A percentile compares a stretch with the other conserved stretches of the same genome.
Evolutionary conservation across 2,113 vertebrate species (phyloP).

Genomic region (Polyodon spathula): DNA sequence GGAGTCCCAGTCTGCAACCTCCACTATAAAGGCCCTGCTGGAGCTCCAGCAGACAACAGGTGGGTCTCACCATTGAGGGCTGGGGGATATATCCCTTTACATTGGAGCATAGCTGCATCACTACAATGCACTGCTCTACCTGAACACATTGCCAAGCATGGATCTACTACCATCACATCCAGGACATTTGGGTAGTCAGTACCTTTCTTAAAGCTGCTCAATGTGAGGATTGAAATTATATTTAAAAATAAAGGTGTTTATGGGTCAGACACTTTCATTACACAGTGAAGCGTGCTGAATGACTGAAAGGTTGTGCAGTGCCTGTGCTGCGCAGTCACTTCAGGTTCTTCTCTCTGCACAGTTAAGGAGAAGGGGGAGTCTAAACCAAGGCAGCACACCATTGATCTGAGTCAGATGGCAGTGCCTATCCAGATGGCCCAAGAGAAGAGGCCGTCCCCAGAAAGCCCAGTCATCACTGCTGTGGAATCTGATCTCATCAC

Average conservation of each 20-base stretch:
- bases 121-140: no score
- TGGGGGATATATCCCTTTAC: conserved; percentile 4
- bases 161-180: not conserved
- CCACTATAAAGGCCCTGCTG: conserved; percentile 91
- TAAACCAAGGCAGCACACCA: conserved; percentile 81
- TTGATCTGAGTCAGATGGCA: conserved; percentile 95
- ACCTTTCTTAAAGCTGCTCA: no score
- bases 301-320: not conserved
- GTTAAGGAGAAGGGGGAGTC: conserved; percentile 83
- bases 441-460: conserved; percentile 76
- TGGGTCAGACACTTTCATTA: no score
- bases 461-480: conserved; percentile 68
- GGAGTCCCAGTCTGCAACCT: conserved; percentile 90
- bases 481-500: conserved; percentile 71
- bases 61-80: conserved; percentile 30
- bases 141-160: not conserved
- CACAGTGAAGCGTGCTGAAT: no score
- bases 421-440: conserved; percentile 86
- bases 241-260: no score
- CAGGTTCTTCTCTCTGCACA: conserved; percentile 26
- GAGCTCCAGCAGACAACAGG: conserved; percentile 93
- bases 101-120: conserved; percentile 4
- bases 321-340: no score
- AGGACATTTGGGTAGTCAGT: no score
- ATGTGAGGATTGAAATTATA: no score